Evolutionary conservation across 1,140 invertebrate genomes (phyloP), one percentile per base, ranked within the genome.

Genomic region (Pygmarrhopalites habei): DNA sequence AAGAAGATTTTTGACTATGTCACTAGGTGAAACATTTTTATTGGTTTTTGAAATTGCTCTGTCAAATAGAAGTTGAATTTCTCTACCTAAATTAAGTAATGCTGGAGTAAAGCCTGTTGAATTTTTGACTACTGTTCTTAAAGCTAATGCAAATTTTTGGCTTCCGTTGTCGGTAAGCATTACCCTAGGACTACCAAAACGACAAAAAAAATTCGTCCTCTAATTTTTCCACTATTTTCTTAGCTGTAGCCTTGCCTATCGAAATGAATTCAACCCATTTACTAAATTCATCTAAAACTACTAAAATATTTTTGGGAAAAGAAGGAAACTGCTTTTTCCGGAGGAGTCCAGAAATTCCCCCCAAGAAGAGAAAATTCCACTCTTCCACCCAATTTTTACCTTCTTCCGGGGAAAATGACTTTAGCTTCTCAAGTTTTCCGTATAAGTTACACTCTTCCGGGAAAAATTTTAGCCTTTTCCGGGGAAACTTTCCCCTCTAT

Each of bases 31-130:
- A 10, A 19, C 28, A 1, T 2, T 7, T 32, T 32, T 28, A 0
- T n/a, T n/a, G n/a, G n/a, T n/a, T n/a, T n/a, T n/a, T n/a, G n/a
- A n/a, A n/a, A 59, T 12, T 29, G n/a, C 10, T 60, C 58, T 60
- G 30, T 67, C 66, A n/a, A 67, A 41, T 0, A 62, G 62, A 17
- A 57, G 26, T 35, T 21, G 14, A 21, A 77, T 59, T 62, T 77
- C 74, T 53, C 75, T 57, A n/a, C 73, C 76, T 26, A 77, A 74
- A n/a, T 73, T 78, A 5, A 77, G 56, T 19, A 73, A 72, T 4
- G 74, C 74, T 7, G 76, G 75, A 0, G 75, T 74, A 43, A 71
- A 74, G 3, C 71, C 60, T 4, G 75, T 79, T 1, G 72, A 65
- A 10, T 72, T 62, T 61, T 75, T 61, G 2, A 70, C 64, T 0